Evolutionary conservation across 2,113 vertebrate genomes (phyloP).

Genomic region (Xenopus laevis): DNA sequence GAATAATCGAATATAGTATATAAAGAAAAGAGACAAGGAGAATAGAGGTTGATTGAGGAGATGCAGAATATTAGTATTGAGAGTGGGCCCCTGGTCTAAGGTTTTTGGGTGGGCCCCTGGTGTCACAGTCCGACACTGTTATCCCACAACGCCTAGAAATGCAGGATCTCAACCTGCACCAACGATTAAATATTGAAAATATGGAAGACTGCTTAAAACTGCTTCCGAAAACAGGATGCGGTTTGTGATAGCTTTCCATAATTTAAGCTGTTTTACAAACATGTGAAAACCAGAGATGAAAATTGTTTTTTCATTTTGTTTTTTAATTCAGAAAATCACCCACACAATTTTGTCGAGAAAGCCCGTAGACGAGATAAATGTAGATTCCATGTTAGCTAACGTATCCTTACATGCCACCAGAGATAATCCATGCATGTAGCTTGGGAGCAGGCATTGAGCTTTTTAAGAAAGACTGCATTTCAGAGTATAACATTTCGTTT

Average conservation of each 20-base stretch:
- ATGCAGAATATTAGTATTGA: too few species aligned
- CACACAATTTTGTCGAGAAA: neutral
- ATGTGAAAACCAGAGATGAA: too few species aligned
- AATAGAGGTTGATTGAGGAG: too few species aligned
- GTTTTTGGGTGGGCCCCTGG: too few species aligned
- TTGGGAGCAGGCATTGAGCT: neutral
- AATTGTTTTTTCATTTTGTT: too few species aligned
- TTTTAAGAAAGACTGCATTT: neutral
- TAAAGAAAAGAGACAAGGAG: too few species aligned
- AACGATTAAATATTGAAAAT: neutral
- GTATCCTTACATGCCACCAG: conserved; percentile 1
- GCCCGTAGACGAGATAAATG: neutral
- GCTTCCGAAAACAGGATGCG: neutral
- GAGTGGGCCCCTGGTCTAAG: too few species aligned
- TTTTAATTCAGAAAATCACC: neutral
- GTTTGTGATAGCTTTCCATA: neutral
- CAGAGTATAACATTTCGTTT: conserved; percentile 5
- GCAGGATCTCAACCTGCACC: neutral
- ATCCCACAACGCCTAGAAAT: too few species aligned
- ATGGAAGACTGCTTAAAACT: neutral
- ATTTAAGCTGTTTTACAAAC: neutral
- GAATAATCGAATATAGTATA: too few species aligned
- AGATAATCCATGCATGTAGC: neutral
- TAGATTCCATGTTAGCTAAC: neutral
- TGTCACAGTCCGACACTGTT: too few species aligned